phyloP scores from a whole-genome alignment of 2,888 invertebrate genomes.

The Athalia rosae region DNA sequence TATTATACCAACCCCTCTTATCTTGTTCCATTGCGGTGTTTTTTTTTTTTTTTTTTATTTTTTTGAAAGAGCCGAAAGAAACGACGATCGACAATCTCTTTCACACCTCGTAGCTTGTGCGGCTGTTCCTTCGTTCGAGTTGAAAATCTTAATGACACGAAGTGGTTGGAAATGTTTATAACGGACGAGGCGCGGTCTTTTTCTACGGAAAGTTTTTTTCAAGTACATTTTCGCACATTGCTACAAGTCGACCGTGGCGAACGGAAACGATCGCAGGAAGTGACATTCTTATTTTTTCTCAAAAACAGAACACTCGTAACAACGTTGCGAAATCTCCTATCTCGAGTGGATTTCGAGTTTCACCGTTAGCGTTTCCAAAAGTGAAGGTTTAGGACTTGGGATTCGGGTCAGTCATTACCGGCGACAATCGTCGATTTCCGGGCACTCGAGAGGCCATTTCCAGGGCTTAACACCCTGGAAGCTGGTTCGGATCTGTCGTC shows the following conservation, averaged over 20 bases:
- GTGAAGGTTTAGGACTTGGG: conserved; percentile 22
- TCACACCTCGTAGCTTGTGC: no score
- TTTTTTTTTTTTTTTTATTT: no score
- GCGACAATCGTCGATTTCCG: conserved; percentile 63
- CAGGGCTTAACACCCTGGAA: conserved; percentile 47
- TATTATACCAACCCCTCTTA: background rate
- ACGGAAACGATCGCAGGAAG: conserved; percentile 40
- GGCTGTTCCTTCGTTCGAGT: no score
- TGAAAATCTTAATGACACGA: no score
- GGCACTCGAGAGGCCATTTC: conserved; percentile 56
- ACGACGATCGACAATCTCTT: background rate
- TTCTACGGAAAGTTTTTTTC: no score
- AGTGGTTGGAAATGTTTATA: no score
- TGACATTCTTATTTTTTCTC: conserved; percentile 21
- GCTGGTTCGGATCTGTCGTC: conserved; percentile 58
- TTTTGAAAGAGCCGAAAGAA: background rate
- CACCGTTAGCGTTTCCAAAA: background rate
- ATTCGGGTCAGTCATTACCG: conserved; percentile 51
- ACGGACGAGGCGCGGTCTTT: no score
- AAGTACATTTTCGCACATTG: no score
- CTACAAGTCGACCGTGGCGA: no score
- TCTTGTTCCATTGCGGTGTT: conserved; percentile 1
- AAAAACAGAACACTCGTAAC: conserved; percentile 37
- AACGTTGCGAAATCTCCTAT: conserved; percentile 60
- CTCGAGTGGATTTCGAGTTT: conserved; percentile 50